Conservation (phyloP, 2,888 invertebrate species). For the Stenurella melanura region DNA sequence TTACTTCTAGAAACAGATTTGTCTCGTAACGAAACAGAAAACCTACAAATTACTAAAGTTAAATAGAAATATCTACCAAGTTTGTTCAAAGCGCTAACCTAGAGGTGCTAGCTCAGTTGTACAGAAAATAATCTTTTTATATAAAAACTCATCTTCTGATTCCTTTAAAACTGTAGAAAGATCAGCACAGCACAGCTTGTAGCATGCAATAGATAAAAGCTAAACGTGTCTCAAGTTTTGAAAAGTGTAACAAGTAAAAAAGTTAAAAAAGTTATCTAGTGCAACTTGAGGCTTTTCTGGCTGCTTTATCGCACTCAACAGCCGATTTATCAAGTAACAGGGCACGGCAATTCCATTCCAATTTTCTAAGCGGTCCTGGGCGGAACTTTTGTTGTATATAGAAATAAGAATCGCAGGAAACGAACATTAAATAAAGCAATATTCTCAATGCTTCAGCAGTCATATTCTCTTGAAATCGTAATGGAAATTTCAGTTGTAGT, state of each 20-base stretch:
- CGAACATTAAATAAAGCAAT: slow-evolving; percentile 3
- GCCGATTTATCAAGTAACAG: slow-evolving; percentile 50
- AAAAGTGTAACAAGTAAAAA: slow-evolving; percentile 56
- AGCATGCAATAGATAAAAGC: slow-evolving; percentile 45
- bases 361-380: slow-evolving; percentile 27
- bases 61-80: not conserved
- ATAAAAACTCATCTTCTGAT: slow-evolving; percentile 44
- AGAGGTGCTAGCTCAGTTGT: not conserved
- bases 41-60: not conserved
- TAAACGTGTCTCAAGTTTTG: slow-evolving; percentile 49
- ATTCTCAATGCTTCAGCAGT: not conserved
- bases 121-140: slow-evolving; percentile 28
- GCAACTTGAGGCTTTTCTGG: slow-evolving; percentile 46
- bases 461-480: not conserved
- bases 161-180: slow-evolving; percentile 46
- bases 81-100: not conserved
- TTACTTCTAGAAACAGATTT: too few relatives aligned
- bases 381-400: slow-evolving; percentile 7
- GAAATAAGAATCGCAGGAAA: not conserved
- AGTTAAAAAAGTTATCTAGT: slow-evolving; percentile 52
- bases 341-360: slow-evolving; percentile 37
- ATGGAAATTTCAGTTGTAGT: not conserved
- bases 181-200: slow-evolving; percentile 38
- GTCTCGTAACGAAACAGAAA: too few relatives aligned
- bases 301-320: slow-evolving; percentile 48